Evolutionary conservation across 2,113 vertebrate species (phyloP).

Genomic region (Sminthopsis crassicaudata): DNA sequence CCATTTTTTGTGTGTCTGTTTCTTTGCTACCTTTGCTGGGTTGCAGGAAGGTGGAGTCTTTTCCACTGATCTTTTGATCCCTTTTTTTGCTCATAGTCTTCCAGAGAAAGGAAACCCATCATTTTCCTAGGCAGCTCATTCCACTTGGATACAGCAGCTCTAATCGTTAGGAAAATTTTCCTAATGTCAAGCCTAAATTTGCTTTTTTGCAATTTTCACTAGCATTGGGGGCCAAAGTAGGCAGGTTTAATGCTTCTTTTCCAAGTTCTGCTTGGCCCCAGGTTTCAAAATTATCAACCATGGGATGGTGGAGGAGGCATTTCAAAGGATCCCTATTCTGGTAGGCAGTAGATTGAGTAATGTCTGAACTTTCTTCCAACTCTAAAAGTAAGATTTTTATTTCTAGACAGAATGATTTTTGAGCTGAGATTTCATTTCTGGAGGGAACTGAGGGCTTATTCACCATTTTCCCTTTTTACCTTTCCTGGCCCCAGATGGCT

Average conservation of each 20-base stretch:
- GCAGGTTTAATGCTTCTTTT: not conserved
- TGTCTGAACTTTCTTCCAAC: not conserved
- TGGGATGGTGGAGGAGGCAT: not conserved
- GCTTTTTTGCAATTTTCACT: not conserved
- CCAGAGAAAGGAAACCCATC: not conserved
- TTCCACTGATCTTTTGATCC: not conserved
- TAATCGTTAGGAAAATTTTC: not conserved
- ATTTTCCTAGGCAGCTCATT: not conserved
- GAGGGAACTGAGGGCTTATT: not conserved
- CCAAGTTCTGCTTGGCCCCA: not conserved
- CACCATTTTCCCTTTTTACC: not conserved
- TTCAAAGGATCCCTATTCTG: not conserved
- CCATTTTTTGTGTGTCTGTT: too few species aligned
- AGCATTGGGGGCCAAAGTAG: not conserved
- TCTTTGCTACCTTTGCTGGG: too few species aligned
- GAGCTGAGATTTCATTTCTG: not conserved
- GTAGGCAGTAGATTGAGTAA: not conserved
- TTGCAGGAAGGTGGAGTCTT: too few species aligned
- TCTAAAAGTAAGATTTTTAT: not conserved
- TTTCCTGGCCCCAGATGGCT: conserved; percentile 72
- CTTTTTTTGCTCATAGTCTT: not conserved
- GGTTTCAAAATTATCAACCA: not conserved
- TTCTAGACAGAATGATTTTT: not conserved
- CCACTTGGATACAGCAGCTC: not conserved
- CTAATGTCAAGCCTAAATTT: not conserved